Evolutionary conservation across 2,888 invertebrate species (phyloP), one percentile per base, ranked within the genome.

Genomic region (Electrophaes corylata): DNA sequence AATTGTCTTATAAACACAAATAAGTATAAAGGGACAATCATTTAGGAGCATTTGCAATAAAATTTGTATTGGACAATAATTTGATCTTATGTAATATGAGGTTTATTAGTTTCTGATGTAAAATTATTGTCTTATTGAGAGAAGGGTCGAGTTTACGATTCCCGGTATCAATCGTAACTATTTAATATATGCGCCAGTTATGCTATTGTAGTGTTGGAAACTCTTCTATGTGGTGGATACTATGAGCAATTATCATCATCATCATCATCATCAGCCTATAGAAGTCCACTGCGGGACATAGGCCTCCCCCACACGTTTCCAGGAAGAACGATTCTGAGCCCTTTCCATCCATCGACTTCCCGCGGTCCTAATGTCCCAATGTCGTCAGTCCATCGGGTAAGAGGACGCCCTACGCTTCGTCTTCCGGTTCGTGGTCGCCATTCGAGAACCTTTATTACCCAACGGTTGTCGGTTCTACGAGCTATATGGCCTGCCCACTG

Each of bases 91-190:
- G 39, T 55, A 40, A 59, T 62, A 62, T 62, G 19, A 23, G 56
- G 52, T 65, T 60, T 49, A 59, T 59, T 62, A 45, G 58, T 63
- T 49, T 56, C 52, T 58, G 60, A 60, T 62, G 58, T 57, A 60
- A 58, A 53, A 44, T 53, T 65, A 64, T 58, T 52, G 60, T 58
- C 52, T n/a, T n/a, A n/a, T n/a, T n/a, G n/a, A 60, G 48, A 60
- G 56, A 60, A 64, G 62, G 64, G 58, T 51, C 63, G 40, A 55
- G 54, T 65, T 67, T 65, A 67, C 65, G 67, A 64, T 49, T 60
- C 11, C 53, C 40, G 47, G 35, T 14, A 6, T 16, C 50, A 51
- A 46, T 64, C 66, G 60, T 62, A 57, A 65, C 52, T 65, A 64
- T 64, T 62, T 58, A 64, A 55, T 52, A 58, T 65, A 59, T 50